Base-by-base conservation (phyloP, 1,140 invertebrate species). In the Brachionus calyciflorus region DNA sequence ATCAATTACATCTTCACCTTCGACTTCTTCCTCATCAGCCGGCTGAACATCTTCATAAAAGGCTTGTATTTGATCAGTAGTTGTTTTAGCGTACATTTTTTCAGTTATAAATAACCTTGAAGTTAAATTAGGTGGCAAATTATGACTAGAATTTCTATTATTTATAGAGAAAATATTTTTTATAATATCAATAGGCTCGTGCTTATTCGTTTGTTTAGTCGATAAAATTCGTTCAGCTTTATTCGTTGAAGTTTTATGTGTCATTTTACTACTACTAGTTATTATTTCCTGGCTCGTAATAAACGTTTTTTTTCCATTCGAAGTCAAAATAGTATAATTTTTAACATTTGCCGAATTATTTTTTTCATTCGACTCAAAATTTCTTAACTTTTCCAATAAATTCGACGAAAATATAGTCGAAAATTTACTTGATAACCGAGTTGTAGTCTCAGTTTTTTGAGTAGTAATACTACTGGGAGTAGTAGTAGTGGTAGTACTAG, bases 301-400 rank as follows among this genome's bases (percentile, higher is more conserved):
- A 17, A 70, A 70, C 10, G 69, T 73, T 51, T 73, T 73, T 33
- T 49, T 55, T 17, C 69, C 69, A 73, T 41, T 73, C 17, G 69
- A 73, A 6, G 69, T 28, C 30, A 73, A 40, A 17, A 73, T 73
- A 26, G 69, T 73, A 49, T 51, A 73, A 55, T 73, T 73, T 55
- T 73, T 49, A 28, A 40, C 9, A 17, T 37, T 55, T 57, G 6
- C 24, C 4, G 44, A 41, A 4, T 5, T 51, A 14, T 49, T 73
- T 65, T 65, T 65, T 65, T 65, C 60, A 44, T 21, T 65, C n/a
- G 44, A 46, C 24, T 65, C 24, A 21, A 65, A 44, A 44, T 44
- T 65, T 24, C 60, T 37, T 26, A 65, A 41, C 44, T 65, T 65
- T 65, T 65, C 60, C 19, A 65, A 37, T 19, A 65, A 65, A 65